Percentiles rank a stretch among this genome's conserved stretches.
Evolutionary conservation across 2,797 vertebrate genomes (phyloP).

Genomic region (Esox lucius): DNA sequence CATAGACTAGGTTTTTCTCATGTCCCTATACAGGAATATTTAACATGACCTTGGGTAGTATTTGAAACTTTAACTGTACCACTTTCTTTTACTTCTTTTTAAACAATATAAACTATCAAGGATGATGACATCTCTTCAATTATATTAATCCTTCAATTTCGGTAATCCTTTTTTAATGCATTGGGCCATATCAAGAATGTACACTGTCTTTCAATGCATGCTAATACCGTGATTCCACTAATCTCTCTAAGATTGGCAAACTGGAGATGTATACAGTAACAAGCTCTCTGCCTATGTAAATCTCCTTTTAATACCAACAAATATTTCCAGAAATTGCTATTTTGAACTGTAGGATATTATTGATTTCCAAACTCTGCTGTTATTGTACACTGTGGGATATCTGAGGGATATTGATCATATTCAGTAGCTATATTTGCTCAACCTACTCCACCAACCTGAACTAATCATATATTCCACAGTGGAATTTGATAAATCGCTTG

Average conservation of each 20-base stretch:
- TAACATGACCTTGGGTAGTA: background rate
- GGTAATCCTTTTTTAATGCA: constrained; percentile 2
- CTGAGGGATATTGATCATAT: background rate
- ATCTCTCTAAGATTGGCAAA: background rate
- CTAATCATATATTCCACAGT: background rate
- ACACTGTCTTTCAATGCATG: background rate
- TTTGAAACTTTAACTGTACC: background rate
- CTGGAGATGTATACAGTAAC: background rate
- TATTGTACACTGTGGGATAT: background rate
- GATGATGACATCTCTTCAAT: constrained; percentile 4
- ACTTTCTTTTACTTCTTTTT: background rate
- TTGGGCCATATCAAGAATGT: background rate
- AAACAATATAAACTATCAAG: background rate
- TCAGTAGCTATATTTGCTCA: background rate
- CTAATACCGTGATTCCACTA: background rate
- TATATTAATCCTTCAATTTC: constrained; percentile 1
- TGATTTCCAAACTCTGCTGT: background rate
- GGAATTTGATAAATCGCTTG: constrained; percentile 2
- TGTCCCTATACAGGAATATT: background rate
- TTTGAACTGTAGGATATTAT: background rate
- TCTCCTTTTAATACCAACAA: background rate
- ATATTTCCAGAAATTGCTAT: background rate
- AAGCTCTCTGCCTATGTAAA: background rate
- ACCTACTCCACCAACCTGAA: background rate
- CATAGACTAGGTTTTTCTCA: background rate